phyloP scores from a whole-genome alignment of 2,888 invertebrate genomes.

The Nasonia oneida region DNA sequence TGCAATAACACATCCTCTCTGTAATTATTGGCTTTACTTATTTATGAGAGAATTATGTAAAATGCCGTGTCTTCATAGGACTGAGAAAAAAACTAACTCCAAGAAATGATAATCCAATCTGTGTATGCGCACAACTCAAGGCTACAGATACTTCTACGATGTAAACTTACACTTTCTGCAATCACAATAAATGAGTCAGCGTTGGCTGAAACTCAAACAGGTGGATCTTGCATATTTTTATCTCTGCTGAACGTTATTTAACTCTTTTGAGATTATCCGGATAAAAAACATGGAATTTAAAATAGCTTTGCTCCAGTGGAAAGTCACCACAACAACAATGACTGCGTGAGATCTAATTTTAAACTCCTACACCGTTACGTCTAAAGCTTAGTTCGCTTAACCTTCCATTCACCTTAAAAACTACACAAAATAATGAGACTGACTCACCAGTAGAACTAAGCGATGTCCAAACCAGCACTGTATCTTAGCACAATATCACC shows the following conservation, averaged over 20 bases:
- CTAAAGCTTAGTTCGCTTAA: not conserved
- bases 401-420: not conserved
- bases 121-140: not conserved
- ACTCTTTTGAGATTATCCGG: not conserved
- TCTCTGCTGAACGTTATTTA: not conserved
- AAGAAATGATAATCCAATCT: not conserved
- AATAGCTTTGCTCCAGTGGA: not conserved
- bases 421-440: not conserved
- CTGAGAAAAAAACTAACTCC: not conserved
- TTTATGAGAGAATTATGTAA: conserved; percentile 34
- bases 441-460: not conserved
- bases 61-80: not conserved
- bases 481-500: not conserved
- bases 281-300: not conserved
- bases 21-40: conserved; percentile 1
- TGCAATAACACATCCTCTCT: not conserved
- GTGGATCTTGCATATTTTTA: not conserved
- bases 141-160: not conserved
- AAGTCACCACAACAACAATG: not conserved
- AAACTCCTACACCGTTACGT: not conserved
- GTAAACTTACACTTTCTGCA: conserved; percentile 11
- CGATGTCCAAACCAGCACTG: not conserved
- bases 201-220: not conserved
- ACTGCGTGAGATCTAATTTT: not conserved
- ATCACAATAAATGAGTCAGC: not conserved